Evolutionary conservation across 1,140 invertebrate species (phyloP), one percentile per base, ranked within the genome.

Genomic region (Brachionus manjavacas): DNA sequence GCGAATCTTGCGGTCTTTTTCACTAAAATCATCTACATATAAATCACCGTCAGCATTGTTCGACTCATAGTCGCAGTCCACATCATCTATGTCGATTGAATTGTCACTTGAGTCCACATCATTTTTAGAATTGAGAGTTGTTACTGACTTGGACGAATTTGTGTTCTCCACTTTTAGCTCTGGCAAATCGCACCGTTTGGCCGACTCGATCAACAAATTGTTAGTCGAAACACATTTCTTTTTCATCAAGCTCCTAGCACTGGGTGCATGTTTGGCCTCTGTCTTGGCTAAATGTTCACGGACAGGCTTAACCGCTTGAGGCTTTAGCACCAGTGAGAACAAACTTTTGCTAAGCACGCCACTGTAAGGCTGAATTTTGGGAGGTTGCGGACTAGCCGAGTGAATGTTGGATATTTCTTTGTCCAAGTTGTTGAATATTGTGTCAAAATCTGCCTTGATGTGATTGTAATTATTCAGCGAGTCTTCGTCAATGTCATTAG

Each of bases 311-410:
- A 81, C 52, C 4, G 79, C 7, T 31, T 81, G 52, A 12, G 79
- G 79, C 16, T 64, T 81, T 4, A 60, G 39, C 20, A 81, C 79
- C n/a, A 81, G 25, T 6, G 79, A 81, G 31, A 81, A 81, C 28
- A 81, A 35, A n/a, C 79, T 81, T 35, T 81, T 81, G 39, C 79
- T 81, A 6, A 81, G 52, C 6, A 81, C 79, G 25, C 79, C 79
- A n/a, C 79, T 81, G 14, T 64, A 46, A 6, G 79, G 79, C 39
- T 81, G 79, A 68, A 81, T 81, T 60, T 41, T 60, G 31, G 79
- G 79, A 3, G 79, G 79, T 28, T 25, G 12, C 11, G 55, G 49
- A n/a, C 41, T 52, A 25, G 14, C 16, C 43, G 76, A 80, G 16
- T 80, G 76, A 39, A 55, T 31, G 31, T 55, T 64, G 20, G 76